Base-by-base conservation (phyloP, 2,888 invertebrate genomes). In the Aphrophora alni region DNA sequence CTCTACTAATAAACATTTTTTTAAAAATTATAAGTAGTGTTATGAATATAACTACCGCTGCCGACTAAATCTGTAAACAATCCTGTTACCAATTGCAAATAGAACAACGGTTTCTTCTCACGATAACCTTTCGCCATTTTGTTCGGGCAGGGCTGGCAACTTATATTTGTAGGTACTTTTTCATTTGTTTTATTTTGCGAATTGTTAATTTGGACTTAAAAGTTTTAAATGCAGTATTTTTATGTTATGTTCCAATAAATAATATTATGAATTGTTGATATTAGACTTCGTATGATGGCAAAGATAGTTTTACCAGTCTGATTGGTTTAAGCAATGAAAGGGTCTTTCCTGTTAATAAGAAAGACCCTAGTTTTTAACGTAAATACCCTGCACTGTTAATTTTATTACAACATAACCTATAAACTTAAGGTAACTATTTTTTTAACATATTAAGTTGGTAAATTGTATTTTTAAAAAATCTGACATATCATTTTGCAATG, bases 121-220 rank as follows among this genome's bases (percentile, higher is more conserved):
- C 21, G 21, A 59, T 59, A 59, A 59, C 71, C 51, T 68, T 77
- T 84, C 84, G 84, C 84, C 84, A 84, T 84, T 80, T 84, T 84
- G 82, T 80, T 76, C 68, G 82, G 82, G 81, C 84, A 84, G 84
- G 82, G 84, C 84, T 84, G 84, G 84, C 84, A 84, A 84, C 84
- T 83, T 81, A 81, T 75, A 73, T 73, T 70, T 75, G 81, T 51
- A 77, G 69, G 80, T 80, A 78, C 78, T 27, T 78, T 78, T 78
- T 78, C 75, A 75, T 75, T 70, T 73, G 28, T 73, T 73, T 73
- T 51, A 51, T 75, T 75, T 38, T 75, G 75, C 75, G 14, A 75
- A 59, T 59, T 21, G 21, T 25, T 38, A 33, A 26, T 21, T 80
- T 79, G 74, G 71, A 33, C 44, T 72, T 80, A 27, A 70, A 75